These are phyloP conservation scores for Gerris lacustris DNA, from an alignment of 2,888 invertebrate genomes.

Conservation along the genomic window DNA sequence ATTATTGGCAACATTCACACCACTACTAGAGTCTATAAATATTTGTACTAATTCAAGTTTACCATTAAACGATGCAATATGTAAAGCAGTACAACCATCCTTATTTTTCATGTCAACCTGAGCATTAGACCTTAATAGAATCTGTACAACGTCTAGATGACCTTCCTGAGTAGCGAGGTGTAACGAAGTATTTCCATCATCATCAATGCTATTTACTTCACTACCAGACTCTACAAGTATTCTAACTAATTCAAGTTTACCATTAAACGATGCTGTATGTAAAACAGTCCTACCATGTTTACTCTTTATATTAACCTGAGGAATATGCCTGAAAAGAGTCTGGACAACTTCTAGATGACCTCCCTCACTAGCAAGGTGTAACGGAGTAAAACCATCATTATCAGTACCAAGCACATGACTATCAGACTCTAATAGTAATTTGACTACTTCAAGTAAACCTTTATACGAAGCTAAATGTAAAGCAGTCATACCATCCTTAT, in stretches of 20 bases:
- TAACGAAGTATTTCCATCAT: constrained; percentile 73
- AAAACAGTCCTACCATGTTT: neutral
- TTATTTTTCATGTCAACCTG: constrained; percentile 49
- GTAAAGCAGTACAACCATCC: too few relatives aligned
- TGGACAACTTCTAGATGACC: neutral
- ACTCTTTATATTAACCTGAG: neutral
- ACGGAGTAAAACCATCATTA: neutral
- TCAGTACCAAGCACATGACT: too few relatives aligned
- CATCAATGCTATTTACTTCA: neutral
- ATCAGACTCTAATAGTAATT: neutral
- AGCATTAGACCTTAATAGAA: constrained; percentile 80
- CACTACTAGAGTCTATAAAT: too few relatives aligned
- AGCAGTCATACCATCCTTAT: too few relatives aligned
- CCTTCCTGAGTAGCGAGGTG: constrained; percentile 93
- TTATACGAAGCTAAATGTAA: neutral
- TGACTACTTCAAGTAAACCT: neutral
- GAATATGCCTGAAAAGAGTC: neutral
- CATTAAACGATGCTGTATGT: too few relatives aligned
- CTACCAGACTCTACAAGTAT: neutral
- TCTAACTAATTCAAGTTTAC: neutral
- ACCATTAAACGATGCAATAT: too few relatives aligned
- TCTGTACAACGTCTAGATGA: constrained; percentile 84
- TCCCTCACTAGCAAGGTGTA: neutral
- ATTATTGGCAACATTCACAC: too few relatives aligned
- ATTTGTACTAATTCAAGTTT: too few relatives aligned